phyloP scores from a whole-genome alignment of 2,113 vertebrate species.

The Dolichallabes microphthalmus region DNA sequence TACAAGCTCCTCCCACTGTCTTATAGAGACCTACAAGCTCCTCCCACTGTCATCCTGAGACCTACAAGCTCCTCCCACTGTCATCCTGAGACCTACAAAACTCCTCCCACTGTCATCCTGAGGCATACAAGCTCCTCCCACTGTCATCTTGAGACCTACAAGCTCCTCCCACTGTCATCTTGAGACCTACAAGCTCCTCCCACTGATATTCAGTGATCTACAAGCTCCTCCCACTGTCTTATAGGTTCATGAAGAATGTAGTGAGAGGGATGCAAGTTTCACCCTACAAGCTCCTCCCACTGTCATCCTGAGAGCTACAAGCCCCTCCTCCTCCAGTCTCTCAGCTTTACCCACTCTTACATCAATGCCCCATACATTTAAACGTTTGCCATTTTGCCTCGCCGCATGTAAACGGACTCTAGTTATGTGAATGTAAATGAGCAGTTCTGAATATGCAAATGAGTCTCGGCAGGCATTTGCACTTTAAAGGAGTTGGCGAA shows the following conservation, averaged over 20 bases:
- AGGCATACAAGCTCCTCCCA: conserved; percentile 5
- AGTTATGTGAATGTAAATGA: conserved; percentile 51
- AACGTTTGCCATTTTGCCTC: conserved; percentile 23
- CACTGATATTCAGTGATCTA: neutral
- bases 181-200: neutral
- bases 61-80: neutral
- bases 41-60: neutral
- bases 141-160: neutral
- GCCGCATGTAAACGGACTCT: conserved; percentile 41
- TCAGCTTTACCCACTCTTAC: neutral
- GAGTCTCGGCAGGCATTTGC: conserved; percentile 37
- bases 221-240: neutral
- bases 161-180: neutral
- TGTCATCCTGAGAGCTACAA: neutral
- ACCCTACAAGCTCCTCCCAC: neutral
- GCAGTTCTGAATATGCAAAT: conserved; percentile 45
- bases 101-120: neutral
- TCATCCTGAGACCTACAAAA: neutral
- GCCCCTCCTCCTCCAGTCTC: neutral
- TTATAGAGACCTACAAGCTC: neutral
- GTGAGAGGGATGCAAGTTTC: too few species aligned
- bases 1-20: neutral
- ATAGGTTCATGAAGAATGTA: too few species aligned
- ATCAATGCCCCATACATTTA: conserved; percentile 15
- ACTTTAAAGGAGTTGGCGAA: conserved; percentile 43